These are phyloP conservation scores for Cataglyphis albicans DNA, from an alignment of 2,888 invertebrate genomes.

Conservation along the genomic window DNA sequence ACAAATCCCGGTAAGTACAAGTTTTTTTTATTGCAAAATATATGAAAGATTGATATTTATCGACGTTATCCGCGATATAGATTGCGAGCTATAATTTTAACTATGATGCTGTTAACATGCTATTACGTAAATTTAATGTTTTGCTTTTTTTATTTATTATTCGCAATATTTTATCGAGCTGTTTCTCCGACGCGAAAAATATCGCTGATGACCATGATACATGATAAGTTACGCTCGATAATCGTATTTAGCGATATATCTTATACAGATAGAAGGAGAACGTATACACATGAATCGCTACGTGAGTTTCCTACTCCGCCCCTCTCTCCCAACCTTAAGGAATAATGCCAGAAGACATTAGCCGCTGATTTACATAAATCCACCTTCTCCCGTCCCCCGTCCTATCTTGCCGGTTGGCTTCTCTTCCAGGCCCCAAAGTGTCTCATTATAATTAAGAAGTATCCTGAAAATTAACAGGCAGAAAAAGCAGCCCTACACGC, in stretches of 20 bases:
- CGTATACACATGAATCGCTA: conserved; percentile 17
- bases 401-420: conserved; percentile 59
- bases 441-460: conserved; percentile 85
- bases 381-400: conserved; percentile 63
- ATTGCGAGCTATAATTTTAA: background rate
- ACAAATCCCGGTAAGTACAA: conserved; percentile 77
- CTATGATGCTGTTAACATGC: background rate
- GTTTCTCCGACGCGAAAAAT: background rate
- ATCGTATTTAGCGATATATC: conserved; percentile 13
- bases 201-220: conserved; percentile 20
- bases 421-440: conserved; percentile 79
- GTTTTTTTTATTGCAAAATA: background rate
- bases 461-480: conserved; percentile 83
- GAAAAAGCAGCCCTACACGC: conserved; percentile 73
- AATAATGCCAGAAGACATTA: conserved; percentile 85
- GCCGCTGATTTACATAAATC: conserved; percentile 84
- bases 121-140: background rate
- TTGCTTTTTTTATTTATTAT: background rate
- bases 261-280: conserved; percentile 35
- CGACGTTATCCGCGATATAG: background rate
- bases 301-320: conserved; percentile 33
- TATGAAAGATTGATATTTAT: background rate
- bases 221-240: conserved; percentile 17
- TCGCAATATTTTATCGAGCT: background rate
- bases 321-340: conserved; percentile 61